A percentile compares a stretch with the other conserved stretches of the same genome.
These are phyloP conservation scores for Argentina silus DNA, from an alignment of 2,797 vertebrate genomes.

Conservation along the genomic window DNA sequence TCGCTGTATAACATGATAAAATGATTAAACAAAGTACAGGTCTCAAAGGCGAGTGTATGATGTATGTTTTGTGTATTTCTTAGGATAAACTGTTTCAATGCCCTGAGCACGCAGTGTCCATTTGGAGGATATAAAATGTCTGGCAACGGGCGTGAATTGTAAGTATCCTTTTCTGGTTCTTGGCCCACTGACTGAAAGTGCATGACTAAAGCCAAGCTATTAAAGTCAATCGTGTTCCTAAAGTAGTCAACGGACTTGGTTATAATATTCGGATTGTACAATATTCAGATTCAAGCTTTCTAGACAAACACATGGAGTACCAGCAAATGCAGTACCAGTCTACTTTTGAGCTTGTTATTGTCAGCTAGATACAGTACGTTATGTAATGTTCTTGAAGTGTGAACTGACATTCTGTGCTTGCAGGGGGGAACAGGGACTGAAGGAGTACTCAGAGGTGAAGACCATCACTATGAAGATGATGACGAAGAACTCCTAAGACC, in stretches of 20 bases:
- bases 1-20: conserved; percentile 30
- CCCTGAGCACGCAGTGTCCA: conserved; percentile 97
- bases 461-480: conserved; percentile 97
- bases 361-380: not conserved
- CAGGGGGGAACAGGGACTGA: conserved; percentile 93
- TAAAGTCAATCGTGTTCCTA: conserved; percentile 56
- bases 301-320: not conserved
- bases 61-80: conserved; percentile 69
- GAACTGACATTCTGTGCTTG: conserved; percentile 46
- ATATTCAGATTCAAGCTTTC: not conserved
- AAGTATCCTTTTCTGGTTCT: conserved; percentile 75
- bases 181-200: conserved; percentile 46
- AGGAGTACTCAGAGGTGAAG: conserved; percentile 97
- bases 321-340: not conserved
- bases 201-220: conserved; percentile 38
- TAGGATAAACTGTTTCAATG: conserved; percentile 99
- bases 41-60: conserved; percentile 50
- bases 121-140: conserved; percentile 99
- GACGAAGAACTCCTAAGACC: conserved; percentile 92
- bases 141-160: conserved; percentile 99
- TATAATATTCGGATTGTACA: not conserved
- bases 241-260: conserved; percentile 36
- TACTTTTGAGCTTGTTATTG: too few species aligned
- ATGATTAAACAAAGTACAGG: conserved; percentile 29
- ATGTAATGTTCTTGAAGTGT: not conserved